Base-by-base conservation (phyloP, 23 tunicate genomes). In the Styela clava region DNA sequence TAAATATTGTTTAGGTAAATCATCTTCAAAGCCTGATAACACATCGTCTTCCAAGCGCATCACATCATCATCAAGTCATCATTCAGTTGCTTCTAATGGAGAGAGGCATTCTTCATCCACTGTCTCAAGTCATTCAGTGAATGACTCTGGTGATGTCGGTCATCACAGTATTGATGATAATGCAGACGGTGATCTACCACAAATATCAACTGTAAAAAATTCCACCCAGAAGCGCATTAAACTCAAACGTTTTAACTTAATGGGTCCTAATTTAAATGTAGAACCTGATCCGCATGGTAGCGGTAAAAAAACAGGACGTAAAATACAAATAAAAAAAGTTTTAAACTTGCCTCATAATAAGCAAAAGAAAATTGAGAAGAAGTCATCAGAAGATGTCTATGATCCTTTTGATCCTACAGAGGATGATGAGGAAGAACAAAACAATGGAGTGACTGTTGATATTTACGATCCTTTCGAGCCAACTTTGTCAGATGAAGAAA, bases 381-480 rank as follows among this genome's bases (percentile, higher is more conserved):
- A 44, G 61, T 61, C 36, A 64, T 68, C n/a, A 0, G 44, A 21
- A 27, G 70, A 82, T 25, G 65, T 76, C 5, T 87, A 87, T 68
- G 82, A 87, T 68, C 92, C 92, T 23, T 87, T 78, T 63, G 77
- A 82, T 22, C 79, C 83, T 3, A 82, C 82, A 18, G 83, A 65
- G n/a, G 86, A 74, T 69, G 86, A 87, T 63, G 64, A 33, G 21
- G 24, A 35, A 36, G 16, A 69, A 44, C 24, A 20, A 69, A 64
- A 21, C 19, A 26, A 85, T 21, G 33, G 61, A 16, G 86, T 74
- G 16, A 86, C 72, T 5, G 73, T 28, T 0, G 56, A 44, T 22
- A 33, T 87, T 44, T 92, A 92, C 36, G 97, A 92, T 72, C 97
- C 97, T 30, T 92, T 92, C 74, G 85, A 88, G 33, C 97, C 97